phyloP scores from a whole-genome alignment of 2,797 vertebrate genomes.

The Anguilla anguilla region DNA sequence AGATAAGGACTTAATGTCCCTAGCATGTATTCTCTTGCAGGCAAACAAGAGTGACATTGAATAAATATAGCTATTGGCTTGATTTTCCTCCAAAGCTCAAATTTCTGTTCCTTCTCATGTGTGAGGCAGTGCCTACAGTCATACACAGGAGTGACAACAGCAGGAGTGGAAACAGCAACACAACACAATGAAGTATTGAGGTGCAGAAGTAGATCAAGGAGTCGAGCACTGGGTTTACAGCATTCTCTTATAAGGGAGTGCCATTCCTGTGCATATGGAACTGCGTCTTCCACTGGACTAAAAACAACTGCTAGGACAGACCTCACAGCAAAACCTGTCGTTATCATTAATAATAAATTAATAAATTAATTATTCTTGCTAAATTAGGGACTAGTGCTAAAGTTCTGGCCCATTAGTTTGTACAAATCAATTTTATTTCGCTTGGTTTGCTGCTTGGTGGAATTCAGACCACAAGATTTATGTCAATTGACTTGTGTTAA shows the following conservation, averaged over 20 bases:
- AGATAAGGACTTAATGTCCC: neutral
- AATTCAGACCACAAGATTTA: neutral
- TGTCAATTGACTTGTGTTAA: neutral
- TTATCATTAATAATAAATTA: no score
- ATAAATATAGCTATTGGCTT: neutral
- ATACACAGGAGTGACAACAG: neutral
- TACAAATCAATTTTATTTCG: neutral
- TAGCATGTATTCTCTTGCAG: neutral
- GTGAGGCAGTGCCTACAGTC: neutral
- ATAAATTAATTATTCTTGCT: neutral
- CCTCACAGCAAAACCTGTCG: no score
- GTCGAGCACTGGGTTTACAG: neutral
- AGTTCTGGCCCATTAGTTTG: neutral
- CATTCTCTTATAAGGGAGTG: neutral
- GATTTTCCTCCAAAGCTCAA: neutral
- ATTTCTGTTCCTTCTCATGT: neutral
- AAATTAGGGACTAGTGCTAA: neutral
- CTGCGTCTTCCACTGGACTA: neutral
- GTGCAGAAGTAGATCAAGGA: neutral
- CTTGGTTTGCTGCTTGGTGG: no score
- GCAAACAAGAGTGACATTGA: neutral
- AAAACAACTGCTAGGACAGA: neutral
- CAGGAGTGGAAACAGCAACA: neutral
- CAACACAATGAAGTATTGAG: neutral
- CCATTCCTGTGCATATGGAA: neutral